phyloP scores from a whole-genome alignment of 2,888 invertebrate species.

The Erebia epiphron region DNA sequence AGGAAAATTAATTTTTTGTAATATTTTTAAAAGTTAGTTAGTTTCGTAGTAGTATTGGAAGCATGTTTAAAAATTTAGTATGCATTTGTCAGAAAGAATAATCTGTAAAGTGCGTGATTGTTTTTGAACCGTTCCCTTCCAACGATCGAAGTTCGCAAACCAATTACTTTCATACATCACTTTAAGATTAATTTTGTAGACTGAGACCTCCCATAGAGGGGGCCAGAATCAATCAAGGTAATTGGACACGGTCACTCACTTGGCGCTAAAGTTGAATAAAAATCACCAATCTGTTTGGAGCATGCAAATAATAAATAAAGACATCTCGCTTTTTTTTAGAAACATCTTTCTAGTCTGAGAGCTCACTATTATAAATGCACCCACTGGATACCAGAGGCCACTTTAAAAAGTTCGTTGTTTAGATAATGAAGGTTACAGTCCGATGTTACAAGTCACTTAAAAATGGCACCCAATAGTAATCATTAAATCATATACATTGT shows the following conservation, averaged over 20 bases:
- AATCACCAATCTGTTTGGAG: constrained; percentile 38
- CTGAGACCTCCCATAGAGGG: constrained; percentile 47
- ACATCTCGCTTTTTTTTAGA: constrained; percentile 36
- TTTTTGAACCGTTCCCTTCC: constrained; percentile 1
- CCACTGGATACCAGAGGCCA: too few relatives aligned
- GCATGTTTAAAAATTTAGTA: neutral
- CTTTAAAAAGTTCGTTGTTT: too few relatives aligned
- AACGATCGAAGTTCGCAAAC: constrained; percentile 32
- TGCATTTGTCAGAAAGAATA: neutral
- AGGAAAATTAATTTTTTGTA: too few relatives aligned
- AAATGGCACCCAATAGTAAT: too few relatives aligned
- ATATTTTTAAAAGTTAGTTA: too few relatives aligned
- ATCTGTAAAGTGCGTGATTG: constrained; percentile 8
- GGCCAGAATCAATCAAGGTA: constrained; percentile 54
- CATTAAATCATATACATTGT: too few relatives aligned
- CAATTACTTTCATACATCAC: constrained; percentile 47
- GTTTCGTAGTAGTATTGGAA: neutral
- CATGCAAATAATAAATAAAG: constrained; percentile 44
- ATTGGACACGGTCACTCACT: constrained; percentile 51
- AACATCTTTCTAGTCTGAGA: constrained; percentile 24
- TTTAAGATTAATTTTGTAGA: constrained; percentile 34
- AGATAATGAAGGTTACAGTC: too few relatives aligned
- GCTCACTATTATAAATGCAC: too few relatives aligned
- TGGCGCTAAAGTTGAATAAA: constrained; percentile 41
- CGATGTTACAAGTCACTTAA: too few relatives aligned